Evolutionary conservation across 2,888 invertebrate species (phyloP).

Genomic region (Melanostoma scalare): DNA sequence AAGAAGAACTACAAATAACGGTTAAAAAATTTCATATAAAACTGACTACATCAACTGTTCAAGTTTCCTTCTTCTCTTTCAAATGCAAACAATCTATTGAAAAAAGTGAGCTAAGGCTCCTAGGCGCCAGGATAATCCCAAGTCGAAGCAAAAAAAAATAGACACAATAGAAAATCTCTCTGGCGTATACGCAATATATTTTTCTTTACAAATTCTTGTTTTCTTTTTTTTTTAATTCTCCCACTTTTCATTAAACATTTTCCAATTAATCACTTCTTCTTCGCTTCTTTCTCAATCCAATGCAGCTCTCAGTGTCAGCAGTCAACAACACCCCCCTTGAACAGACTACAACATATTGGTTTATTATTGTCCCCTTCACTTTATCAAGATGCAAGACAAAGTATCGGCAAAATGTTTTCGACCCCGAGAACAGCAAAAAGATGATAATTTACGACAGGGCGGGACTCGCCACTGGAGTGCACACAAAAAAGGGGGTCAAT

Average conservation of each 20-base stretch:
- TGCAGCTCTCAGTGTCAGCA: conserved; percentile 20
- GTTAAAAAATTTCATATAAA: too few relatives aligned
- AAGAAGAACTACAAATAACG: too few relatives aligned
- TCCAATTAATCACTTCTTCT: conserved; percentile 64
- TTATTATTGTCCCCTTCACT: conserved; percentile 50
- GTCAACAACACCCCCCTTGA: neutral
- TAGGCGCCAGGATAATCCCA: conserved; percentile 42
- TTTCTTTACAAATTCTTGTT: conserved; percentile 18
- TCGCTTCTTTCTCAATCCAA: neutral
- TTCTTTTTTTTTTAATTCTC: neutral
- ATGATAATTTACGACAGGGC: conserved; percentile 66
- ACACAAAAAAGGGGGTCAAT: conserved; percentile 59
- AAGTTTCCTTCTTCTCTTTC: too few relatives aligned
- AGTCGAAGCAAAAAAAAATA: conserved; percentile 5
- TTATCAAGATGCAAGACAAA: conserved; percentile 67
- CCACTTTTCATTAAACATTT: conserved; percentile 63
- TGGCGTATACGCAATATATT: conserved; percentile 64
- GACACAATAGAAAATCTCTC: conserved; percentile 33
- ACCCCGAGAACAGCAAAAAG: conserved; percentile 52
- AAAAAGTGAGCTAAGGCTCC: conserved; percentile 2
- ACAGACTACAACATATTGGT: conserved; percentile 23
- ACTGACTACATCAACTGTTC: too few relatives aligned
- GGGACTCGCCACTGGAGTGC: conserved; percentile 33
- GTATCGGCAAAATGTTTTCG: conserved; percentile 67
- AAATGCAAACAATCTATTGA: too few relatives aligned